Conservation (phyloP, 2,888 invertebrate species). For the Rhaphigaster nebulosa region DNA sequence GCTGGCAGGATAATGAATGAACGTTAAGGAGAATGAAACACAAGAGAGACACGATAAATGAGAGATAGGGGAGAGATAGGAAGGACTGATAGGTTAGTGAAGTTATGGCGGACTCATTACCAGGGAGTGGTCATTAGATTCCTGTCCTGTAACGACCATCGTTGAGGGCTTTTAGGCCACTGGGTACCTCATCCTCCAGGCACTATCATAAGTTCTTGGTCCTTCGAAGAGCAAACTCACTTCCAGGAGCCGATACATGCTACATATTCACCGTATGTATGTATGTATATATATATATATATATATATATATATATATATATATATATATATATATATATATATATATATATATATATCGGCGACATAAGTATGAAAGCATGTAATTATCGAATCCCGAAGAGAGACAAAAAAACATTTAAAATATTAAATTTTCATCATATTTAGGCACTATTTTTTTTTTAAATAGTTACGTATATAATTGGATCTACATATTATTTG, state of each 20-base stretch:
- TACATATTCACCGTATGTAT: too few species aligned
- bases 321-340: too few species aligned
- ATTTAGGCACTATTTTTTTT: too few species aligned
- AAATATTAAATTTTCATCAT: too few species aligned
- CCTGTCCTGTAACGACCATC: background rate
- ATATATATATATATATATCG: too few species aligned
- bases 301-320: too few species aligned
- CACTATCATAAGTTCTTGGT: background rate
- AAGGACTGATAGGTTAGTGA: constrained; percentile 26
- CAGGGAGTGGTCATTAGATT: constrained; percentile 36
- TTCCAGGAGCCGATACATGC: background rate
- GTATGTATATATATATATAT: too few species aligned
- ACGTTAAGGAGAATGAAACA: constrained; percentile 29
- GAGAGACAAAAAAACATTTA: too few species aligned
- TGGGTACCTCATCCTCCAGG: background rate
- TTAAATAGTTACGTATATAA: too few species aligned
- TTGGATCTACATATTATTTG: too few species aligned
- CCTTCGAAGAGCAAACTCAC: background rate
- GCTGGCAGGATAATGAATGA: background rate
- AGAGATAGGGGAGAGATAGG: constrained; percentile 14
- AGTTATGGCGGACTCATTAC: constrained; percentile 46
- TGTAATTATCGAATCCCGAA: too few species aligned
- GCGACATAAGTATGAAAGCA: too few species aligned
- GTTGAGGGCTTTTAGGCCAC: background rate
- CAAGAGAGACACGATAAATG: constrained; percentile 3